Evolutionary conservation across 2,888 invertebrate genomes (phyloP), one percentile per base, ranked within the genome.

Genomic region (Carabus problematicus): DNA sequence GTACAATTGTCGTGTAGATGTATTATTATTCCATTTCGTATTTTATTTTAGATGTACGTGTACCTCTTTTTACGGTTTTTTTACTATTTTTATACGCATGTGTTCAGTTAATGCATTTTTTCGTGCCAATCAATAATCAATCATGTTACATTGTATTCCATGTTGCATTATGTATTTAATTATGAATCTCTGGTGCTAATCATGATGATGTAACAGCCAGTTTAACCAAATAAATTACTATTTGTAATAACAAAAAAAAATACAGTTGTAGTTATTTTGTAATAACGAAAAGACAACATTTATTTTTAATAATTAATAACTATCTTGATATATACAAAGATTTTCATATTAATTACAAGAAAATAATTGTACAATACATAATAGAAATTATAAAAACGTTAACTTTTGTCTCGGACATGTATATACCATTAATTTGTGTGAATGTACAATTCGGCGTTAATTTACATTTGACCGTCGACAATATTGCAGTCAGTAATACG

Each of bases 281-380:
- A 71, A 67, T 75, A 76, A 76, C 76, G 74, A 77, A 77, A 77
- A 75, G 77, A 77, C 77, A 77, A 77, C 77, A 77, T 77, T 77
- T 77, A 77, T 76, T 76, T 75, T 74, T 74, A 49, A 54, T 19
- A 55, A 19, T 73, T 76, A 74, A 74, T 76, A 77, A 77, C 77
- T 77, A 75, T 77, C 75, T 60, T 67, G 60, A 52, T 67, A 77
- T 77, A 74, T 77, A 77, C 76, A 77, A 67, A 74, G 72, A 72
- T 73, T 72, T 72, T 64, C 14, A 56, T 64, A 56, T 41, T 56
- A 64, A 64, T 64, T 56, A 64, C 58, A 64, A 39, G 56, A 64
- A 64, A 64, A 56, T 29, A 64, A 64, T 19, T 16, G n/a, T 18
- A 54, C 54, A 18, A 19, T 18, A 18, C 16, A 54, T 18, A n/a